Evolutionary conservation across 35 echinoderm and acorn worm species (phyloP), one percentile per base, ranked within the genome.

Genomic region (Apostichopus japonicus): DNA sequence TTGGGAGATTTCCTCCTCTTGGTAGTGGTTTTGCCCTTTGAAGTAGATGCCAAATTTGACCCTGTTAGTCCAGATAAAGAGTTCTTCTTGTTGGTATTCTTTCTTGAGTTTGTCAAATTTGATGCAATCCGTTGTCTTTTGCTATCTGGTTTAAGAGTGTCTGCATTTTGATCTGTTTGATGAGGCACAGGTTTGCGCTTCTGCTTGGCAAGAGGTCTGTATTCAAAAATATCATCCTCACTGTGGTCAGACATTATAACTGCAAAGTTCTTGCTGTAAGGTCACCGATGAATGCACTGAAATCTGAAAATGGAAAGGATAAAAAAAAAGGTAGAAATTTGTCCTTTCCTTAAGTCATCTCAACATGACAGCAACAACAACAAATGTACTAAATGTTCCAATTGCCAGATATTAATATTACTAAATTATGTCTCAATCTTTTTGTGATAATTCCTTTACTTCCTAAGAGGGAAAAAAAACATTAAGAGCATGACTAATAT

Each of bases 221-320:
- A 89, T 9, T 72, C 4, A 72, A 89, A 89, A 8, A 89, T 89
- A 19, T 89, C 86, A 53, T 89, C 86, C 8, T 89, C 86, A 21
- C 86, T 89, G 61, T 25, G 51, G 33, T 89, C 86, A 67, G 67
- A 67, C 83, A 87, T 87, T 10, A 19, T 23, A n/a, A 16, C 13
- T 24, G 33, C 9, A 53, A 80, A 23, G 15, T 21, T 65, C 44
- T 55, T 87, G 51, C 33, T 44, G 33, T 44, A 44, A 44, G 33
- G 33, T 44, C 33, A 44, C 33, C 2, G 33, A 44, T 44, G 33
- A 44, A 44, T 44, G 4, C 33, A 44, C 33, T 44, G 33, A 44
- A 44, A 44, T 3, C 33, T 61, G 57, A 61, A 61, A 61, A 61
- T 61, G 7, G 7, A 10, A 61, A 61, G 57, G 13, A 61, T 13